phyloP scores from a whole-genome alignment of 37 sponge, comb jelly and placozoan genomes.

The Lycopodina hypogea region DNA sequence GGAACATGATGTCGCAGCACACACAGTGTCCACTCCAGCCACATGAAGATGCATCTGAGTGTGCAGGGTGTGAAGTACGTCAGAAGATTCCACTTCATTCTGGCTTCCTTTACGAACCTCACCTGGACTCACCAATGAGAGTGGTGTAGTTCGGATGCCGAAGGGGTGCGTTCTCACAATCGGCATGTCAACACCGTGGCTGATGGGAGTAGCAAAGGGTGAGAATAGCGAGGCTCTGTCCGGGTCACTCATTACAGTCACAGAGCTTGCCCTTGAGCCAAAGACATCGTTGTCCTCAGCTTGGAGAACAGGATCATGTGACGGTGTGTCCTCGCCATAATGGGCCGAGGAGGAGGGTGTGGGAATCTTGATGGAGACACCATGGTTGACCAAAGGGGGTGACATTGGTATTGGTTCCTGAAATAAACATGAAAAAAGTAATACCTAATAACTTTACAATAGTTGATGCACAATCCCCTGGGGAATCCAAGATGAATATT shows the following conservation, averaged over 20 bases:
- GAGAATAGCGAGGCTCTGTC: slow-evolving; percentile 7
- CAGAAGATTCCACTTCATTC: slow-evolving; percentile 16
- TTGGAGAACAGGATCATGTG: not conserved
- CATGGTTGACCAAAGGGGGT: not conserved
- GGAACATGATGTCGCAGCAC: too few relatives aligned
- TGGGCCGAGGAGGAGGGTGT: too few relatives aligned
- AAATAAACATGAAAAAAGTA: not conserved
- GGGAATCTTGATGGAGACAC: not conserved
- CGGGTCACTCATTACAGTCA: slow-evolving; percentile 38
- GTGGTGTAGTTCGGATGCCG: slow-evolving; percentile 13
- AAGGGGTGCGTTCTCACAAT: slow-evolving; percentile 57
- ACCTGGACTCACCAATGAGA: not conserved
- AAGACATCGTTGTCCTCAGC: slow-evolving; percentile 17
- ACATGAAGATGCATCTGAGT: not conserved
- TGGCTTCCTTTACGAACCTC: not conserved
- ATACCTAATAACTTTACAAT: too few relatives aligned
- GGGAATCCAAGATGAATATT: too few relatives aligned
- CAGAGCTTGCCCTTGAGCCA: slow-evolving; percentile 15
- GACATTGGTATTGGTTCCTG: not conserved
- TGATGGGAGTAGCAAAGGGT: slow-evolving; percentile 16
- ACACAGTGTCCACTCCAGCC: too few relatives aligned
- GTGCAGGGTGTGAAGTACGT: not conserved
- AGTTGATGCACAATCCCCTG: too few relatives aligned
- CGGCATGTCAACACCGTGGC: slow-evolving; percentile 3
- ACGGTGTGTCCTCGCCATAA: not conserved